phyloP scores from a whole-genome alignment of 2,888 invertebrate genomes.

The Phasia obesa region DNA sequence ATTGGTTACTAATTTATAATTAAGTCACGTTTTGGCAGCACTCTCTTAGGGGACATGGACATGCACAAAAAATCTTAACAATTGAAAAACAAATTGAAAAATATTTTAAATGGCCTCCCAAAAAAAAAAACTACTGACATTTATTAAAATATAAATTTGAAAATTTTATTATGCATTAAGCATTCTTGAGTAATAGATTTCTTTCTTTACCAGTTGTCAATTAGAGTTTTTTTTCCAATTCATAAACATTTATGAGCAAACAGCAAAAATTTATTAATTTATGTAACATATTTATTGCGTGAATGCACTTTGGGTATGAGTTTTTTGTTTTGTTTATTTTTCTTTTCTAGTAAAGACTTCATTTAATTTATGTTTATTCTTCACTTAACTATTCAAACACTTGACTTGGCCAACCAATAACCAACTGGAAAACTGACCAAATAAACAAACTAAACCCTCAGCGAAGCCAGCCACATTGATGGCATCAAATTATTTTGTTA shows the following conservation, averaged over 20 bases:
- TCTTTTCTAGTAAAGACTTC: slow-evolving; percentile 30
- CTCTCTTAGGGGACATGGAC: slow-evolving; percentile 30
- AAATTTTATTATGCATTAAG: slow-evolving; percentile 46
- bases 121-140: not conserved
- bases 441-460: slow-evolving; percentile 16
- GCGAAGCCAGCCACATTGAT: slow-evolving; percentile 23
- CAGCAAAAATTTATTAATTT: slow-evolving; percentile 53
- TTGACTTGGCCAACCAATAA: slow-evolving; percentile 37
- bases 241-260: slow-evolving; percentile 41
- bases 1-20: slow-evolving; percentile 26
- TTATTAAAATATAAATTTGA: too few species aligned
- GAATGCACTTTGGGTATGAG: not conserved
- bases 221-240: slow-evolving; percentile 28
- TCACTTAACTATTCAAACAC: slow-evolving; percentile 67
- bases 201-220: slow-evolving; percentile 2
- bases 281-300: slow-evolving; percentile 26
- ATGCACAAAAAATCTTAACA: not conserved
- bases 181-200: slow-evolving; percentile 38
- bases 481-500: slow-evolving; percentile 2
- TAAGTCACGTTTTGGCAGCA: slow-evolving; percentile 56
- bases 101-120: slow-evolving; percentile 50
- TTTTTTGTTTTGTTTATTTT: slow-evolving; percentile 33
- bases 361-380: slow-evolving; percentile 66
- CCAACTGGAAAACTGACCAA: not conserved
- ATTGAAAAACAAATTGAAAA: slow-evolving; percentile 32